phyloP scores from a whole-genome alignment of 2,888 invertebrate species.

The Macaria liturata region DNA sequence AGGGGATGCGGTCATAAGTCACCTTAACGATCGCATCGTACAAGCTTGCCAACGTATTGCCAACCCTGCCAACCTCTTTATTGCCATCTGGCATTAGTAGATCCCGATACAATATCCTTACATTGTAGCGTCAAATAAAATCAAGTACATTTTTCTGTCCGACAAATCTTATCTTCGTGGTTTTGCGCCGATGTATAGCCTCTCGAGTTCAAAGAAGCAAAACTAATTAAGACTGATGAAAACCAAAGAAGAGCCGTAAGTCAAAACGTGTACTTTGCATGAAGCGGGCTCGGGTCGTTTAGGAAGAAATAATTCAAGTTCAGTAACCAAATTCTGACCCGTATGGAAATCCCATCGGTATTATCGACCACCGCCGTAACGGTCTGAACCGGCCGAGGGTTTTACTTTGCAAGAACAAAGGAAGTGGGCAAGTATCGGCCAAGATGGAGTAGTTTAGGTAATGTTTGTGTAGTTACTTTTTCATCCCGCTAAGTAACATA shows the following conservation, averaged over 20 bases:
- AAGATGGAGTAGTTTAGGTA: conserved; percentile 11
- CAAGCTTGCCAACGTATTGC: conserved; percentile 9
- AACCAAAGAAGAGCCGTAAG: conserved; percentile 4
- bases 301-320: conserved; percentile 20
- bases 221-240: conserved; percentile 7
- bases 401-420: conserved; percentile 22
- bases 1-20: conserved; percentile 3
- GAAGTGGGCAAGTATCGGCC: conserved; percentile 10
- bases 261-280: conserved; percentile 5
- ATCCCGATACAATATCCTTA: too few relatives aligned
- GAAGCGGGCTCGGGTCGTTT: conserved; percentile 12
- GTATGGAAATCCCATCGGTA: conserved; percentile 25
- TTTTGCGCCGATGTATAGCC: too few relatives aligned
- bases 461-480: conserved; percentile 13
- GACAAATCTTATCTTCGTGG: too few relatives aligned
- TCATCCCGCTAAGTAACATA: conserved; percentile 6
- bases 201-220: conserved; percentile 8
- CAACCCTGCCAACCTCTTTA: conserved; percentile 1
- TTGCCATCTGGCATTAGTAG: conserved; percentile 6
- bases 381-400: conserved; percentile 22
- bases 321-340: conserved; percentile 25
- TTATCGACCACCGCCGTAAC: conserved; percentile 23
- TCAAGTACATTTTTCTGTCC: too few relatives aligned
- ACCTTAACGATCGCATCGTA: conserved; percentile 1
- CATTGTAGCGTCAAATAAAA: too few relatives aligned